Evolutionary conservation across 2,888 invertebrate species (phyloP).

Genomic region (Andrena praecox): DNA sequence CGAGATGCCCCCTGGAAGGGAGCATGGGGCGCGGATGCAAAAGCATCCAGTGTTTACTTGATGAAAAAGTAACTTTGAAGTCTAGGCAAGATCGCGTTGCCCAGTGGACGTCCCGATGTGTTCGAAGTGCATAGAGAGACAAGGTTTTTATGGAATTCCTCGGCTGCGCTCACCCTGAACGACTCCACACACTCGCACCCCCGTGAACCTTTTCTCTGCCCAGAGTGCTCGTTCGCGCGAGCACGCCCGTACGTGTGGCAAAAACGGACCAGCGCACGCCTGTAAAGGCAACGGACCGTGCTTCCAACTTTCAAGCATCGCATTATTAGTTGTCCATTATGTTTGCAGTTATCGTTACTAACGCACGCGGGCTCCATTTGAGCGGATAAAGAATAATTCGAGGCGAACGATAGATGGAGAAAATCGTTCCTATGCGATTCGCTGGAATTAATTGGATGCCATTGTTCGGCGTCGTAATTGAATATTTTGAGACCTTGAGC

Average conservation of each 20-base stretch:
- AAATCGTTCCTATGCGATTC: background rate
- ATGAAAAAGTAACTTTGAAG: slow-evolving; percentile 30
- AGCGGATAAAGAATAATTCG: slow-evolving; percentile 37
- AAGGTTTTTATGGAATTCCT: slow-evolving; percentile 79
- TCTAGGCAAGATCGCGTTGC: slow-evolving; percentile 59
- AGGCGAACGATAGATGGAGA: background rate
- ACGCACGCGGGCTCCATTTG: slow-evolving; percentile 18
- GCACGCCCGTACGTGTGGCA: slow-evolving; percentile 44
- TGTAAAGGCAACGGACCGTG: slow-evolving; percentile 82
- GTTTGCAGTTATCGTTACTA: slow-evolving; percentile 59
- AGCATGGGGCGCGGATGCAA: background rate
- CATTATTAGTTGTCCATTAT: slow-evolving; percentile 77
- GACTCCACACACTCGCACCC: slow-evolving; percentile 72
- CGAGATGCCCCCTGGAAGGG: background rate
- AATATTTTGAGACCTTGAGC: no score
- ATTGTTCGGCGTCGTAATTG: no score
- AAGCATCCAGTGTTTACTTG: background rate
- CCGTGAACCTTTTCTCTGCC: slow-evolving; percentile 48
- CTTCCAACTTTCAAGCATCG: slow-evolving; percentile 82
- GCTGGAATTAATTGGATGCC: no score
- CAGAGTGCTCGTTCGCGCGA: slow-evolving; percentile 27
- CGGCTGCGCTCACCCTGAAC: slow-evolving; percentile 83
- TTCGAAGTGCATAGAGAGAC: slow-evolving; percentile 59
- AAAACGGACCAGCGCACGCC: slow-evolving; percentile 74
- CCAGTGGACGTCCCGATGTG: slow-evolving; percentile 59